Base-by-base conservation (phyloP, 2,797 vertebrate genomes). In the Micropoecilia bifurca region DNA sequence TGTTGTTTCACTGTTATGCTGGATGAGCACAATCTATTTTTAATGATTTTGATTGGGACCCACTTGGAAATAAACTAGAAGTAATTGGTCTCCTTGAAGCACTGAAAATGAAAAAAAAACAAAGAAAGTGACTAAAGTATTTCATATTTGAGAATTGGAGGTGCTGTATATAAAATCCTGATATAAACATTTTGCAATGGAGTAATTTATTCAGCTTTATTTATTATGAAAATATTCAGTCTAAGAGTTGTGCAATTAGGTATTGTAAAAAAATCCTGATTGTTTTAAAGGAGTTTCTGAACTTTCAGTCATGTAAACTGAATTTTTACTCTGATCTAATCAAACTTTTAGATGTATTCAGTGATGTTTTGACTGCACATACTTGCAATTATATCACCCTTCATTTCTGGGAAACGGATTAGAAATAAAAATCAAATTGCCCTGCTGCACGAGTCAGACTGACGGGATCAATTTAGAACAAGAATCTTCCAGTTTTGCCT, bases 401-500 rank as follows among this genome's bases (percentile, higher is more conserved):
- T 69, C 41, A n/a, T n/a, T 43, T 45, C 41, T 71, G 22, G 12
- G 25, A 71, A 45, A 71, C 6, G 2, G 13, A 45, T 71, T 69
- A 6, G 12, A 75, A 47, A 74, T 59, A 47, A 73, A 73, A 41
- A 47, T 46, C 30, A 71, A 79, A 79, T 72, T 77, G 16, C 80
- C 36, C 75, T 39, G 76, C 66, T 85, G 3, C 71, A 25, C 68
- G 33, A 82, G 71, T 73, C 53, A 43, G 14, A 47, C 50, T 18
- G 10, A 82, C 66, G 41, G 36, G 47, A 74, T 83, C 80, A 53
- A 73, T 39, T 25, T 22, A n/a, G 36, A 74, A 74, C 76, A 79
- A 71, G 81, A 73, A 57, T 2, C 20, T 57, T 53, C 75, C 1
- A 74, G 50, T 86, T 85, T 10, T 61, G 66, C 63, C 39, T 73